These are phyloP conservation scores for Creontiades dilutus DNA, from an alignment of 2,888 invertebrate genomes.

Conservation along the genomic window DNA sequence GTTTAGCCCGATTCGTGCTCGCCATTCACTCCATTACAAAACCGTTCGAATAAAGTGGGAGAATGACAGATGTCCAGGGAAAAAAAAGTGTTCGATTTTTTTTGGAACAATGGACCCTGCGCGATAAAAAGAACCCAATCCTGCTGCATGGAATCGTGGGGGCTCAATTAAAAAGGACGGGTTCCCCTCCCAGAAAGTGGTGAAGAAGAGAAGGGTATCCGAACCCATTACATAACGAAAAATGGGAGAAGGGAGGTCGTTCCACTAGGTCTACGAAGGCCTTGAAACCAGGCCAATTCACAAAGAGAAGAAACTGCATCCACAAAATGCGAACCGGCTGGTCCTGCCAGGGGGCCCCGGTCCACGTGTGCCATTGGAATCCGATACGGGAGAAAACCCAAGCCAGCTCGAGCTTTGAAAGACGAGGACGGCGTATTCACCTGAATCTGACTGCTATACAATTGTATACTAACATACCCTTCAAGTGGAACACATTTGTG, in stretches of 20 bases:
- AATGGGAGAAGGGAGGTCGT: conserved; percentile 50
- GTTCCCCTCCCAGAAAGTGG: not conserved
- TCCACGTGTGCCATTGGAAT: not conserved
- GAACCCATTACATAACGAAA: conserved; percentile 50
- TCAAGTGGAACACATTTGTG: too few relatives aligned
- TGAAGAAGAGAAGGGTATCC: not conserved
- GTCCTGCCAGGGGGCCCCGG: not conserved
- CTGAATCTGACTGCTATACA: too few relatives aligned
- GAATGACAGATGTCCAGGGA: too few relatives aligned
- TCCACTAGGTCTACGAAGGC: conserved; percentile 66
- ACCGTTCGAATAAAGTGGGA: too few relatives aligned
- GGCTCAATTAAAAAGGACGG: not conserved
- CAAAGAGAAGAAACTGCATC: conserved; percentile 68
- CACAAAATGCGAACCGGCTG: conserved; percentile 56
- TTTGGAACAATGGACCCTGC: not conserved
- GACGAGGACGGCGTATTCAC: too few relatives aligned
- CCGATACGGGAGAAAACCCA: not conserved
- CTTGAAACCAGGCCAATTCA: conserved; percentile 52
- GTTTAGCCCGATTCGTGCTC: too few relatives aligned
- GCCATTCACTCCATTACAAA: too few relatives aligned
- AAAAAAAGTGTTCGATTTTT: not conserved
- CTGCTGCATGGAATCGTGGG: not conserved
- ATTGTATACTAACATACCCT: too few relatives aligned
- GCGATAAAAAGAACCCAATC: not conserved
- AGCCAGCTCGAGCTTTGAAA: too few relatives aligned